phyloP scores from a whole-genome alignment of 2,113 vertebrate species.

The Tursiops truncatus region DNA sequence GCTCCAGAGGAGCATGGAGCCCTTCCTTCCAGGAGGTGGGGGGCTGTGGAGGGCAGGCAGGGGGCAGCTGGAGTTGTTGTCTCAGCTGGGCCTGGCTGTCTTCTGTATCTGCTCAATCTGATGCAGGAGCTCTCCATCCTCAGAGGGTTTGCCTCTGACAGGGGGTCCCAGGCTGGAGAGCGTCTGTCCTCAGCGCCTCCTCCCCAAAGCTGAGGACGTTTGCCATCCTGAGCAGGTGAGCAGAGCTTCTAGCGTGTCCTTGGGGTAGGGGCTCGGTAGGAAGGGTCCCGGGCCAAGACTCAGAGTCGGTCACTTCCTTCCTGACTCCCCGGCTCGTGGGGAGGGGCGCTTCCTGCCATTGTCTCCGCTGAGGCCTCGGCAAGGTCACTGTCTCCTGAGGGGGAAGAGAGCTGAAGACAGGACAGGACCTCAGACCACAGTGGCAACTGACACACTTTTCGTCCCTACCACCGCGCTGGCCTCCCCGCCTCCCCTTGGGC shows the following conservation, averaged over 20 bases:
- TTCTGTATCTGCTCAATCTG: not conserved
- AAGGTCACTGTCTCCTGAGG: constrained; percentile 54
- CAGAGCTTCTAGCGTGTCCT: not conserved
- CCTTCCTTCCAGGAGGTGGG: not conserved
- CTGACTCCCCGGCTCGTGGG: not conserved
- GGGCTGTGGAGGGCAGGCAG: not conserved
- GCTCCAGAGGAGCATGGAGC: not conserved
- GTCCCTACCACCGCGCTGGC: not conserved
- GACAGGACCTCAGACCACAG: constrained; percentile 75
- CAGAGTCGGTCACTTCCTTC: not conserved
- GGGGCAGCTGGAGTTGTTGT: not conserved
- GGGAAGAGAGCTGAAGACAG: constrained; percentile 64
- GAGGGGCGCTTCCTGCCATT: constrained; percentile 64
- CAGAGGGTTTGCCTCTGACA: not conserved
- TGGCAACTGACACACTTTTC: constrained; percentile 71
- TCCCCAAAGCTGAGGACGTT: not conserved
- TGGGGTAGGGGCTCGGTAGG: not conserved
- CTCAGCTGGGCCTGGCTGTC: not conserved
- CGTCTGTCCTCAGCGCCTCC: not conserved
- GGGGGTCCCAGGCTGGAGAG: not conserved
- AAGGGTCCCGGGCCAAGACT: not conserved
- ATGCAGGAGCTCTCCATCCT: fast-evolving
- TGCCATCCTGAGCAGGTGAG: not conserved
- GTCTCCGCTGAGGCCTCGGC: not conserved
- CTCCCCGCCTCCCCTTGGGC: not conserved